A percentile compares a stretch with the other conserved stretches of the same genome.
Conservation (phyloP, 2,113 vertebrate species). For the Oriolus oriolus region DNA sequence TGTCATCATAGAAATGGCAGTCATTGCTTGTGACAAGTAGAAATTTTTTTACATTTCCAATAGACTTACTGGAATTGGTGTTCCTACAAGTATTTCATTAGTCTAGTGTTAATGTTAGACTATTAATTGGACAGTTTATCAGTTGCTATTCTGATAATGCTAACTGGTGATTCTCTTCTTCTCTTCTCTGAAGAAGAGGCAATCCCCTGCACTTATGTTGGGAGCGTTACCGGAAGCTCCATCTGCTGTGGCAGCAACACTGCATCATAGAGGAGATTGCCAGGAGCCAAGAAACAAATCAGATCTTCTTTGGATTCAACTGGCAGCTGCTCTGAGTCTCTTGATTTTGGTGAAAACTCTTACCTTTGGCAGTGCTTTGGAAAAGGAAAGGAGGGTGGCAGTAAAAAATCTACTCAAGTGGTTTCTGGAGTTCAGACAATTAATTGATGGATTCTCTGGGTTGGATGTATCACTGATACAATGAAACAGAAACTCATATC, state of each 20-base stretch:
- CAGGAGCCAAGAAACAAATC: conserved; percentile 91
- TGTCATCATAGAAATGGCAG: not conserved
- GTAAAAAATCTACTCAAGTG: not conserved
- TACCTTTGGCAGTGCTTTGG: not conserved
- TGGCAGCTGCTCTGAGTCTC: conserved; percentile 90
- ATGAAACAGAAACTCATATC: not conserved
- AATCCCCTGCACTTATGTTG: conserved; percentile 91
- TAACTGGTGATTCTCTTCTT: not conserved
- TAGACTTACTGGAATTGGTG: not conserved
- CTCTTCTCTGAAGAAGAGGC: conserved; percentile 71
- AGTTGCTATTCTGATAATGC: not conserved
- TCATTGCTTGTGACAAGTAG: not conserved
- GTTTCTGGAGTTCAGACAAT: conserved; percentile 1
- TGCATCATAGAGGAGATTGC: conserved; percentile 97
- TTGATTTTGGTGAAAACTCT: not conserved
- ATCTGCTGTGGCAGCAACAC: conserved; percentile 94
- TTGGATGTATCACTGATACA: not conserved
- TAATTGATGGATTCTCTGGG: not conserved
- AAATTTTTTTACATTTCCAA: not conserved
- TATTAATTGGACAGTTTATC: not conserved
- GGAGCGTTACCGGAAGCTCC: conserved; percentile 91
- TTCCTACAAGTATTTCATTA: not conserved
- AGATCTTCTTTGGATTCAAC: conserved; percentile 90
- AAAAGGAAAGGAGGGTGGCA: not conserved
- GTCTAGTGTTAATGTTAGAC: not conserved